Evolutionary conservation across 2,113 vertebrate species (phyloP), one percentile per base, ranked within the genome.

Genomic region (Polypterus bichir): DNA sequence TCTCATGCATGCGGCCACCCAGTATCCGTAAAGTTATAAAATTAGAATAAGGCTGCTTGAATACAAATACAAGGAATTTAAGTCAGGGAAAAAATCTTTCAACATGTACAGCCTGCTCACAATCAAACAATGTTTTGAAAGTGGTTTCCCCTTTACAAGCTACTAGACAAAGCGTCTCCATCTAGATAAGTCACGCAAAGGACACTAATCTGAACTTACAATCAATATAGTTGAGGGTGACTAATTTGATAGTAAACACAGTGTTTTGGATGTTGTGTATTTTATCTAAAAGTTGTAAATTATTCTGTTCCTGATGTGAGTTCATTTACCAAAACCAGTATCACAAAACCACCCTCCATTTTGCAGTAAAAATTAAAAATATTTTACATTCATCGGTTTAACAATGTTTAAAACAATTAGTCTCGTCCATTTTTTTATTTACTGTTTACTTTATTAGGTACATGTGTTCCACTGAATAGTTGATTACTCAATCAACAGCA

Each of bases 221-320:
- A 82, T 82, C 77, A 74, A 79, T 78, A 78, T 0, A 0, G 70
- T 65, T 73, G 76, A 72, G 11, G 54, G 75, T 64, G 63, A 76
- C 75, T 76, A 71, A 74, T 77, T 70, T 70, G 77, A 77, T 74
- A 79, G 76, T 75, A 79, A 78, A 78, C 73, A 77, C 71, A 56
- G 71, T 69, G 71, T 78, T 77, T 76, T 73, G 69, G 74, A 77
- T 66, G 76, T 80, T 77, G 79, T 75, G 79, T 71, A 67, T 74
- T 71, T 73, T 27, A 27, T 77, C 71, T 73, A 73, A 77, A 70
- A 69, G 51, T 7, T 27, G 27, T 27, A 27, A 27, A 27, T 27
- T 27, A 27, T 27, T 27, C 27, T 27, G 27, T 27, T 2, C 27
- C 27, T 27, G 27, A 27, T 27, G 27, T 2, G 27, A 27, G 27